These are phyloP conservation scores for Kobus ellipsiprymnus DNA, from an alignment of 2,113 vertebrate species.

Conservation along the genomic window DNA sequence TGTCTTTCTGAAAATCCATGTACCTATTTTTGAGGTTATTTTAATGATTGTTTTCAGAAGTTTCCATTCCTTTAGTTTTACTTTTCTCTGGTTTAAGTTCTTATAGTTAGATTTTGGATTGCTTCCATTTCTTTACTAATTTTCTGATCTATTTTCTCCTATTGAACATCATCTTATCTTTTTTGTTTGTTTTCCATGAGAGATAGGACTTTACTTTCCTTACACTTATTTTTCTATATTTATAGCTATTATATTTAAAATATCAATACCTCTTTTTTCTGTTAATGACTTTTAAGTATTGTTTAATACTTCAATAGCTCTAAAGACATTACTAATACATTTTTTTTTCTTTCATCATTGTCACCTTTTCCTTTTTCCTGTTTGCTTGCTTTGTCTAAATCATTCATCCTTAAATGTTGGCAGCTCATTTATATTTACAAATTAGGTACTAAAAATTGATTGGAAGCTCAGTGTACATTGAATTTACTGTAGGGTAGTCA, in stretches of 20 bases:
- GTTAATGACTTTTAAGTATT: neutral
- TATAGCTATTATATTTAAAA: neutral
- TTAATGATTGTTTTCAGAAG: neutral
- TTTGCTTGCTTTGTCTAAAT: neutral
- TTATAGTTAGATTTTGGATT: neutral
- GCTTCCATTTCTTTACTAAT: neutral
- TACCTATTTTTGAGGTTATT: neutral
- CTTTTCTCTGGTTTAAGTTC: neutral
- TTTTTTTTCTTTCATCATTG: neutral
- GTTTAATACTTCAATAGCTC: neutral
- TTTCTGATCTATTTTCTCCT: neutral
- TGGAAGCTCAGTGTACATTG: neutral
- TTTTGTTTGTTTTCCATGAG: neutral
- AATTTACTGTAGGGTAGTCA: neutral
- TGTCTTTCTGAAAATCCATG: neutral
- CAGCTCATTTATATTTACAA: constrained; percentile 27
- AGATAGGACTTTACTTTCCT: neutral
- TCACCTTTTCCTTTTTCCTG: neutral
- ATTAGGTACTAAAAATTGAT: constrained; percentile 40
- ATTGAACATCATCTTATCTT: neutral
- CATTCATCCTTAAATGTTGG: neutral
- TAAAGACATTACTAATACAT: neutral
- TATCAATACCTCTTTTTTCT: neutral
- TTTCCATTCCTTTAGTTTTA: neutral
- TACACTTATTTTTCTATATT: neutral